Conservation (phyloP, 2,113 vertebrate species). For the zebrafish (Danio rerio) region GRCz12tu NC_133194.1:38902001-38902500, state of each 20-base stretch:
- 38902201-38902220: neutral
- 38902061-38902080: too few relatives aligned
- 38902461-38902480: neutral
- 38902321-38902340: neutral
- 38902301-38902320: too few relatives aligned
- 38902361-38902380: neutral
- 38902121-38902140: neutral
- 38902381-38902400: neutral
- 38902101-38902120: too few relatives aligned
- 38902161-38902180: neutral
- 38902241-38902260: neutral
- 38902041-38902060: too few relatives aligned
- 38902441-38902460: constrained; percentile 27
- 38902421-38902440: constrained; percentile 8
- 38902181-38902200: neutral
- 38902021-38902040: too few relatives aligned
- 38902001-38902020: too few relatives aligned
- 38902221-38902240: too few relatives aligned
- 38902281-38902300: too few relatives aligned
- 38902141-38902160: neutral
- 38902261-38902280: too few relatives aligned
- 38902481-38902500: constrained; percentile 23
- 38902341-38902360: neutral
- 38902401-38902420: neutral
- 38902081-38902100: too few relatives aligned